Evolutionary conservation across 2,888 invertebrate genomes (phyloP), one percentile per base, ranked within the genome.

Genomic region (Galerucella pusilla): DNA sequence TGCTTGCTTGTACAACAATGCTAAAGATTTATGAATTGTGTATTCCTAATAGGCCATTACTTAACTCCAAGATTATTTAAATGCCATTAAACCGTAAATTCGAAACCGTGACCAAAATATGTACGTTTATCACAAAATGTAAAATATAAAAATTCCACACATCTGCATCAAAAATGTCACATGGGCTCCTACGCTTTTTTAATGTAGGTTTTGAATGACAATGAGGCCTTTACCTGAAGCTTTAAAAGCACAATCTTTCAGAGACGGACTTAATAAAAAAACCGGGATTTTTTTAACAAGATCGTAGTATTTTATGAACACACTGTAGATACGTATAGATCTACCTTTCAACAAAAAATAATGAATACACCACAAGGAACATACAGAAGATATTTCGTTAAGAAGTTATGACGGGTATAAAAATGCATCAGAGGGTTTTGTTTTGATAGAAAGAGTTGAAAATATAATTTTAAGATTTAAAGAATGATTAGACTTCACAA

Each of bases 51-150:
- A 76, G 77, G 67, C 77, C 71, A 74, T 78, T 75, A 79, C 72
- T 71, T 54, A 63, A 75, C 74, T 77, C 76, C 71, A 74, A 35
- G 73, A 52, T 42, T 80, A 82, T 82, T 82, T 81, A 81, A 80
- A 80, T 69, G 76, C 79, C 75, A 77, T 82, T 79, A 82, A 81
- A 78, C 73, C 66, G 76, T 79, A 79, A 77, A 79, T 78, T 77
- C 73, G 64, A 77, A 78, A 79, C 77, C 83, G 84, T 84, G 84
- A 83, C 81, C 80, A 80, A 84, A 84, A 84, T 84, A 80, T 78
- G 73, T 76, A 78, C 83, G 83, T 84, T 84, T 81, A 81, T 83
- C 84, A 84, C 81, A 79, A 78, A 73, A 73, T 63, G 46, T 75
- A 49, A 71, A 63, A 64, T 52, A 73, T 73, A 75, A 73, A 75